These are phyloP conservation scores for Alexandromys fortis DNA, from an alignment of 2,113 vertebrate species.

Conservation along the genomic window DNA sequence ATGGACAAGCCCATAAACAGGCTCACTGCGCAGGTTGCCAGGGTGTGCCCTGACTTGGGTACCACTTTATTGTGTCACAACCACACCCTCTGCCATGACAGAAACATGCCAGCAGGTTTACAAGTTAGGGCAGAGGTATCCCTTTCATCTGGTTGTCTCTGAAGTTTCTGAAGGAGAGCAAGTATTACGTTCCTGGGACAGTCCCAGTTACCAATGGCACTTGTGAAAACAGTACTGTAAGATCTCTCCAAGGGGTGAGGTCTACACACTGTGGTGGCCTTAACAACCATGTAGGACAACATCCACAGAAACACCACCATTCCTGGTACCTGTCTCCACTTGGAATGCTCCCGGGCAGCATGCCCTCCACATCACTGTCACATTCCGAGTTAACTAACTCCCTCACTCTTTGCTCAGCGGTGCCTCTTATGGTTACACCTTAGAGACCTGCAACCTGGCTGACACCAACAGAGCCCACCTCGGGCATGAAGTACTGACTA, in stretches of 20 bases:
- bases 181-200: background rate
- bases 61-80: conserved; percentile 70
- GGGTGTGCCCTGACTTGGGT: conserved; percentile 8
- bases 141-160: background rate
- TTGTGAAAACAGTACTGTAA: background rate
- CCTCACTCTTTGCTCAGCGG: background rate
- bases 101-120: background rate
- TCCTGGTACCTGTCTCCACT: background rate
- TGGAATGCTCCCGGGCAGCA: background rate
- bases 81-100: conserved; percentile 46
- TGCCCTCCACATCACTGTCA: background rate
- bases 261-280: background rate
- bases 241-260: background rate
- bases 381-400: background rate
- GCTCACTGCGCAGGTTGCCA: background rate
- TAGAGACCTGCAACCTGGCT: background rate
- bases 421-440: background rate
- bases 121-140: background rate
- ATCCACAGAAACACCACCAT: background rate
- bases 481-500: background rate
- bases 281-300: background rate
- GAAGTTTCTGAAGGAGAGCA: background rate
- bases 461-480: background rate
- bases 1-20: background rate
- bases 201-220: background rate